These are phyloP conservation scores for Araneus ventricosus DNA, from an alignment of 1,140 invertebrate genomes.

Conservation along the genomic window DNA sequence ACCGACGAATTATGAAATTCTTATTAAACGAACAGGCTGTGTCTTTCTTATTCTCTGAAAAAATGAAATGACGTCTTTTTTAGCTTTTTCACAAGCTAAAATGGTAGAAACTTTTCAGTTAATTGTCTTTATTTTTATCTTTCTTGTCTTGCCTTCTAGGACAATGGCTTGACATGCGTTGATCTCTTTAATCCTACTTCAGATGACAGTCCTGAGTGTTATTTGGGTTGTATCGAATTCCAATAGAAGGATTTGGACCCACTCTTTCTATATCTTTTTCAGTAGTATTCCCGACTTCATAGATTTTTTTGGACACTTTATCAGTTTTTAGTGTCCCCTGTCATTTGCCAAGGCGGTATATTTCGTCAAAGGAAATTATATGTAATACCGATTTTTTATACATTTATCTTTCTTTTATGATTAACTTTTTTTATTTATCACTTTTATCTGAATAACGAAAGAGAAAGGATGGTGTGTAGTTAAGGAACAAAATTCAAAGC, in stretches of 20 bases:
- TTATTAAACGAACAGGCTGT: no score
- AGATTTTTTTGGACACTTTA: constrained; percentile 3
- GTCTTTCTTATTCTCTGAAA: not conserved
- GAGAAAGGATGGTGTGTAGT: no score
- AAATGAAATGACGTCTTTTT: not conserved
- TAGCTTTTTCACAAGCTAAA: not conserved
- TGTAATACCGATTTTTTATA: not conserved
- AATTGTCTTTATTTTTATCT: not conserved
- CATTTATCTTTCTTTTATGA: not conserved
- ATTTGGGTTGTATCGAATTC: not conserved
- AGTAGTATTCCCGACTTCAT: not conserved
- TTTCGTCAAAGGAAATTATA: not conserved
- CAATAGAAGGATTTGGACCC: not conserved
- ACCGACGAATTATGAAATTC: no score
- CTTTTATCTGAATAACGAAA: no score
- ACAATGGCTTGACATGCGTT: constrained; percentile 6
- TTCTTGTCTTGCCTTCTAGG: not conserved
- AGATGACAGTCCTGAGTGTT: not conserved
- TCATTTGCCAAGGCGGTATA: not conserved
- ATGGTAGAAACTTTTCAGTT: not conserved
- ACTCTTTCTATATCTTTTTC: not conserved
- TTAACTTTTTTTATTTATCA: not conserved
- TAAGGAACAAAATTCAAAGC: no score
- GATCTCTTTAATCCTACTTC: constrained; percentile 18
- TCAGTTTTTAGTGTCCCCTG: not conserved